Evolutionary conservation across 1,140 invertebrate genomes (phyloP), one percentile per base, ranked within the genome.

Genomic region (Apis dorsata): DNA sequence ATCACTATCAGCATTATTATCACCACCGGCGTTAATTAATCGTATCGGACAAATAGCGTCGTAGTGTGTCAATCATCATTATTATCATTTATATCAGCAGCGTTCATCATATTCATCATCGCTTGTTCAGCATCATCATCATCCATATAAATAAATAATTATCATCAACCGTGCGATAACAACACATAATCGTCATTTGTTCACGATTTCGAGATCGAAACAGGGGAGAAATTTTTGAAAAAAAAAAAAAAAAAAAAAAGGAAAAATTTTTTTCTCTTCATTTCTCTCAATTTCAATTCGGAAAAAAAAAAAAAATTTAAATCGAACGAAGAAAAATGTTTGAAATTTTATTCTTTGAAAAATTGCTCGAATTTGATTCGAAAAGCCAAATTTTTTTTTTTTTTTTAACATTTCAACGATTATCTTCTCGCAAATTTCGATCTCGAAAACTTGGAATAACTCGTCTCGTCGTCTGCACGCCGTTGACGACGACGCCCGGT

Each of bases 101-200:
- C 55, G 53, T 75, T 68, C 79, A 63, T 81, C 74, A 44, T 55
- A 65, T 79, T 75, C 78, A 65, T 80, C 57, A 76, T 59, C 62
- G 59, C 73, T 80, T 59, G 55, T 80, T 77, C 80, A 55, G 73
- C 80, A 60, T 28, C 70, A 86, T 79, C 80, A 87, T 78, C 87
- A 90, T 87, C 81, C 88, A 90, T 89, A 92, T 90, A 92, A 92
- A 93, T 93, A 93, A 93, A 93, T 93, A 93, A 91, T 90, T 90
- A 89, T 91, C 83, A 86, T 90, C 89, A 90, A 91, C 85, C 88
- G 89, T 90, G 83, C 87, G 89, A 89, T 87, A 90, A 92, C 91
- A 92, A 91, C 90, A 65, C 84, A 89, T 89, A 90, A 90, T 92
- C 86, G 89, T 92, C 88, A 88, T 81, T 86, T 83, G 76, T 87